phyloP scores from a whole-genome alignment of 2,113 vertebrate species.

The Varanus salvator region DNA sequence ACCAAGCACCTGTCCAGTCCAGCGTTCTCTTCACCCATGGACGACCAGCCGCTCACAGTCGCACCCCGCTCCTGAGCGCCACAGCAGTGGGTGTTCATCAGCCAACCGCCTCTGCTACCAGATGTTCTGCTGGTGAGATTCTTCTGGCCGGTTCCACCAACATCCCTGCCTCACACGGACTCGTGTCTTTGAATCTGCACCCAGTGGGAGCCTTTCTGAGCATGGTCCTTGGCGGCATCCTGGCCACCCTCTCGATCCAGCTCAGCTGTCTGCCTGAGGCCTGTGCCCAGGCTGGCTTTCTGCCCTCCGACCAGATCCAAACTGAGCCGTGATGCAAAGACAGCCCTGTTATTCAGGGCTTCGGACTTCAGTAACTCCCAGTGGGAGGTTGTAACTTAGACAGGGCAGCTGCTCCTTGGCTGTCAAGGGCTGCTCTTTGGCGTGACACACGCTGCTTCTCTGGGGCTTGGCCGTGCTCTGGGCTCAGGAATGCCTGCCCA shows the following conservation, averaged over 20 bases:
- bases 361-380: background rate
- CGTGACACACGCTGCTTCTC: background rate
- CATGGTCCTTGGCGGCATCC: background rate
- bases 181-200: too few relatives aligned
- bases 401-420: slow-evolving; percentile 14
- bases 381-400: background rate
- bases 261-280: background rate
- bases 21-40: too few relatives aligned
- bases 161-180: too few relatives aligned
- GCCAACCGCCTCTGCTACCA: too few relatives aligned
- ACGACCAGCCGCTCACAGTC: too few relatives aligned
- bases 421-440: background rate
- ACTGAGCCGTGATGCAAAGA: background rate
- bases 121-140: background rate
- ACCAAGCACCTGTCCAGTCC: too few relatives aligned
- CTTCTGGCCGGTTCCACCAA: background rate
- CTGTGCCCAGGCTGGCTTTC: background rate
- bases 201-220: background rate
- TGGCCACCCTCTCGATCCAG: too few relatives aligned
- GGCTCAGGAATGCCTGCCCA: background rate
- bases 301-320: background rate
- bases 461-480: slow-evolving; percentile 6
- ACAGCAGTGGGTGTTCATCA: too few relatives aligned
- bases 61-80: too few relatives aligned
- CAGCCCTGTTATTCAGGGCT: background rate